Evolutionary conservation across 92 coral and sea anemone species (phyloP), one percentile per base, ranked within the genome.

Genomic region (Anthopleura xanthogrammica): DNA sequence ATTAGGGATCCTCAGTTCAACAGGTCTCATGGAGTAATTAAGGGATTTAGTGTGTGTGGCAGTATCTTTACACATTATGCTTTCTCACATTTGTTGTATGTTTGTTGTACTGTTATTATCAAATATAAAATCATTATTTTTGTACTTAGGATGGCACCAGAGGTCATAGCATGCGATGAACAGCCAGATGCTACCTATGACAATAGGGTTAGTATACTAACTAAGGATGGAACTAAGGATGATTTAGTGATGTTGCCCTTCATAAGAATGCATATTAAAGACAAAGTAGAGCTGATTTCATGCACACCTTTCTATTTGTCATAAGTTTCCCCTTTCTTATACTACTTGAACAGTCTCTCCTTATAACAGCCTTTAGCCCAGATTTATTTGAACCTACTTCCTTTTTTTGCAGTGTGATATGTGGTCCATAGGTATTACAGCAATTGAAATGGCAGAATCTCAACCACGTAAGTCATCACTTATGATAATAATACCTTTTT

Each of bases 181-280:
- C 99, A 96, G 65, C 99, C 99, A 24, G 99, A 96, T 77, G 98
- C 99, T 36, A 94, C 99, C 22, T 96, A 96, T 43, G 99, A 96
- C 86, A 96, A 96, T 88, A 92, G 98, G 91, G 99, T 96, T 85
- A 50, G 90, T 68, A 68, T 29, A 29, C 36, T 29, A 29, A 1
- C 1, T 29, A n/a, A n/a, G n/a, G n/a, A n/a, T 29, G 36, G 36
- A 29, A 29, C 36, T 29, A 29, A 29, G 36, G 36, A 29, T 29
- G 1, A 29, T 29, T 29, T 29, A 29, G 36, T 29, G 36, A 29
- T 29, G 36, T 29, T 29, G 36, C 36, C 36, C 36, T 29, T 29
- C 36, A 29, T 29, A 29, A 29, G 36, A 29, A 29, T 29, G 36
- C 36, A 29, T 29, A 29, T 29, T 29, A 29, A 29, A 29, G 36